Base-by-base conservation (phyloP, 2,113 vertebrate genomes). In the Ciconia maguari region DNA sequence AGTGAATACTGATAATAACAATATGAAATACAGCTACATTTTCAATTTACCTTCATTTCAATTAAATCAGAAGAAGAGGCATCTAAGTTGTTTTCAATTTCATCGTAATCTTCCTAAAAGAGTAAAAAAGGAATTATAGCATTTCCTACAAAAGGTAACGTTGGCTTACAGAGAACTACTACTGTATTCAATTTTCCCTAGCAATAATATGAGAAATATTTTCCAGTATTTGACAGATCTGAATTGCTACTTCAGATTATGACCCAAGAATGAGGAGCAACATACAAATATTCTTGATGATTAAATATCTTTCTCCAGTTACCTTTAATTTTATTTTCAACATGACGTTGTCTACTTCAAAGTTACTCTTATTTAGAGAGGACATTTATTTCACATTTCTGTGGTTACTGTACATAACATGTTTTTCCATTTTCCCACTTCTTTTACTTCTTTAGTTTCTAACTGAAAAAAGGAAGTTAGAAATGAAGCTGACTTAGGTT, bases 11-110 rank as follows among this genome's bases (percentile, higher is more conserved):
- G 22, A 18, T 11, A 66, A 9, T 2, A 81, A 58, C 17, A 41
- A 69, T 26, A 36, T 52, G 18, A 44, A 93, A 78, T 8, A 79
- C 7, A 90, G 51, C 38, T 16, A 55, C 16, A 6, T 70, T 88
- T 90, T 71, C 48, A 80, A 95, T 95, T 97, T 98, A 98, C 98
- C 98, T 98, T 98, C 74, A 98, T 91, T 90, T 97, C 97, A 93
- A 96, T 97, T 96, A 98, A 97, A 94, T 97, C 97, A 55, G 97
- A 97, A 61, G 98, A 97, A 20, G 96, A 69, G 10, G 91, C 92
- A 83, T 98, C 98, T 90, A 98, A 69, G 83, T 89, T 97, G 94
- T 93, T 98, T 92, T 96, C 76, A 49, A 96, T 92, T 49, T 98
- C 98, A 93, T 97, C 98, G 85, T 96, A 97, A 75, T 98, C 97